Percentiles rank a stretch among this genome's conserved stretches.
phyloP scores from a whole-genome alignment of 2,113 vertebrate genomes.

The Tapirus terrestris region DNA sequence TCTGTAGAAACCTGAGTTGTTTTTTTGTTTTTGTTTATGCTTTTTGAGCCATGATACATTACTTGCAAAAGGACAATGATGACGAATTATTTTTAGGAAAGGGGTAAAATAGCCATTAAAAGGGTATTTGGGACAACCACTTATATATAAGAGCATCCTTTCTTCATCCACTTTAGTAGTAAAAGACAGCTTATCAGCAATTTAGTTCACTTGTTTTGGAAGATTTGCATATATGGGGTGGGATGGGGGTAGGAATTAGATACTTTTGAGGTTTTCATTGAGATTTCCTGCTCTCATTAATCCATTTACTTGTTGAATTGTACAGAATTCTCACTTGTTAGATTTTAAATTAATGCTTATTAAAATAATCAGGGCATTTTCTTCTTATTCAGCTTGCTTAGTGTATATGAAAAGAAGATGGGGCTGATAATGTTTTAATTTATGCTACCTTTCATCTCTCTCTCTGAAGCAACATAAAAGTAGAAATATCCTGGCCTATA shows the following conservation, averaged over 20 bases:
- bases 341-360: conserved; percentile 44
- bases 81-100: conserved; percentile 4
- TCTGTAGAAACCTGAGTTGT: neutral
- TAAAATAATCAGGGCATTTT: neutral
- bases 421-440: neutral
- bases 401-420: neutral
- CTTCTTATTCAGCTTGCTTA: neutral
- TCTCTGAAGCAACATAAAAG: neutral
- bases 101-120: neutral
- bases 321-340: conserved; percentile 16
- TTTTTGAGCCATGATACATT: neutral
- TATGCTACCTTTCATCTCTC: neutral
- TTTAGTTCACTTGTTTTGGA: neutral
- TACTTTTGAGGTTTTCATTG: neutral
- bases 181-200: neutral
- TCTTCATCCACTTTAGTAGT: neutral
- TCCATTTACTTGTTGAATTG: neutral
- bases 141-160: neutral
- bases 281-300: neutral
- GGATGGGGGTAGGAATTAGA: neutral
- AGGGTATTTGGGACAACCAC: neutral
- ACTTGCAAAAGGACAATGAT: neutral
- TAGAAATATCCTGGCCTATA: neutral
- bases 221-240: neutral
- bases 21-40: neutral